phyloP scores from a whole-genome alignment of 2,113 vertebrate species.

The Columbina picui region DNA sequence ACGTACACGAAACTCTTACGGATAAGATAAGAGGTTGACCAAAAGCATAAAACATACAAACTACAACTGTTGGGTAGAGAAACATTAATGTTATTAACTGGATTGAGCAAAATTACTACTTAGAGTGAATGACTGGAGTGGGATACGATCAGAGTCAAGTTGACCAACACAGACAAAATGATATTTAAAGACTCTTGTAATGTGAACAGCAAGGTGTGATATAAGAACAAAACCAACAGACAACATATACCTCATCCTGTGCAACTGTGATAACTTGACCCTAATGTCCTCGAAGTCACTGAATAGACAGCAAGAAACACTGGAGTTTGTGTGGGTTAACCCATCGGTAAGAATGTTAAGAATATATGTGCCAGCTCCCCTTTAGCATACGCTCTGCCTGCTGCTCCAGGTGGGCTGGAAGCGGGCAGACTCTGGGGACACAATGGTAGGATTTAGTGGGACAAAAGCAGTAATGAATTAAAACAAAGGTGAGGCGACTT shows the following conservation, averaged over 20 bases:
- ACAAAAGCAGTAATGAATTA: not conserved
- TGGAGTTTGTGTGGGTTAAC: not conserved
- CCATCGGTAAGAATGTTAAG: not conserved
- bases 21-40: not conserved
- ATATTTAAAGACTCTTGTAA: not conserved
- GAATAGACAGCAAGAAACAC: not conserved
- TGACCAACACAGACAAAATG: not conserved
- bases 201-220: not conserved
- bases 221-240: not conserved
- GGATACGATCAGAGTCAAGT: not conserved
- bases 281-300: not conserved
- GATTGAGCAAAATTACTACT: not conserved
- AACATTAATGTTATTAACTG: not conserved
- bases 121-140: not conserved
- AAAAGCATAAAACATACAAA: not conserved
- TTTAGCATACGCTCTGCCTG: not conserved
- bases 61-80: not conserved
- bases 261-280: not conserved
- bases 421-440: not conserved
- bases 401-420: not conserved
- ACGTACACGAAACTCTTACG: accelerated
- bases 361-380: not conserved
- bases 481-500: not conserved
- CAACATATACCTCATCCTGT: not conserved
- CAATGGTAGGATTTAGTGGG: not conserved